Percentiles rank a stretch among this genome's conserved stretches.
Evolutionary conservation across 2,797 vertebrate species (phyloP).

Genomic region (Zenarchopterus dispar): DNA sequence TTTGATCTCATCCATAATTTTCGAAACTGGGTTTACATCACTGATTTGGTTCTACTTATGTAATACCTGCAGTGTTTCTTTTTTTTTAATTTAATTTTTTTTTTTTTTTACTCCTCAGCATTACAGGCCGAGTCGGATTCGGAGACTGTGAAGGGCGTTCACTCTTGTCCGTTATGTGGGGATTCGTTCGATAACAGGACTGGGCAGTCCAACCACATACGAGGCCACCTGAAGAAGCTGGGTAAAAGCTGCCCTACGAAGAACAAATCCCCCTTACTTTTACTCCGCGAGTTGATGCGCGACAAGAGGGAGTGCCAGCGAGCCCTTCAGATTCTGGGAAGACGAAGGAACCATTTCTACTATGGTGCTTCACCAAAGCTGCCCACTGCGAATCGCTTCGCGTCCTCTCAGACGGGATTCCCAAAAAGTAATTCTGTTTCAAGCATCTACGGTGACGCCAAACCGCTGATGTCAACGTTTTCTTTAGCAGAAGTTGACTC

Average conservation of each 20-base stretch:
- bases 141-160: constrained; percentile 79
- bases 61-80: background rate
- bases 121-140: constrained; percentile 63
- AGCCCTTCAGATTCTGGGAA: constrained; percentile 93
- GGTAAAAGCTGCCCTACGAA: constrained; percentile 90
- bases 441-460: constrained; percentile 88
- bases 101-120: constrained; percentile 53
- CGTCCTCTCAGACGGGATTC: constrained; percentile 84
- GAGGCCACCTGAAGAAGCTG: constrained; percentile 97
- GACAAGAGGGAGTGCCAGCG: constrained; percentile 96
- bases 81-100: constrained; percentile 7
- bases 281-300: constrained; percentile 96
- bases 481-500: constrained; percentile 80
- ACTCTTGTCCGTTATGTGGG: constrained; percentile 93
- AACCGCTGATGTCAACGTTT: constrained; percentile 84
- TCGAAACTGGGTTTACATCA: background rate
- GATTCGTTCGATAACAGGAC: constrained; percentile 97
- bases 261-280: constrained; percentile 92
- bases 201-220: constrained; percentile 97
- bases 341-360: constrained; percentile 88
- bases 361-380: constrained; percentile 89
- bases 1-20: too few species aligned
- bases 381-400: constrained; percentile 83
- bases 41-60: background rate
- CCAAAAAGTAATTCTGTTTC: constrained; percentile 82